Conservation (phyloP, 1,140 invertebrate genomes). For the Ceratoteleas bidentatus region DNA sequence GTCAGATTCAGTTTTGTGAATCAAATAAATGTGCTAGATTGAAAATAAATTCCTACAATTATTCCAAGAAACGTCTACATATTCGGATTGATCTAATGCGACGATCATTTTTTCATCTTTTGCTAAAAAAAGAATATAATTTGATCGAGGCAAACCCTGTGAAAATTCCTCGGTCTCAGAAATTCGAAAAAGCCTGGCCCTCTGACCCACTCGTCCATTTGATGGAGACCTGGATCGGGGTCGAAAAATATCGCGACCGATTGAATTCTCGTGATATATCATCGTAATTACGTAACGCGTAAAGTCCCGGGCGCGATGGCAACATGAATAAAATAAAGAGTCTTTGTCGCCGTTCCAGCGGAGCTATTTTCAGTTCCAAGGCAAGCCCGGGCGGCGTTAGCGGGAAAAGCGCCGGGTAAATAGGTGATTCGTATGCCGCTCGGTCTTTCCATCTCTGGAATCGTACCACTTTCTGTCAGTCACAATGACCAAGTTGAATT, state of each 20-base stretch:
- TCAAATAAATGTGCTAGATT: too few relatives aligned
- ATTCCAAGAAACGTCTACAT: too few relatives aligned
- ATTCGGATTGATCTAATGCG: too few relatives aligned
- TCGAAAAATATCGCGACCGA: conserved; percentile 9
- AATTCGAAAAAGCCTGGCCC: too few relatives aligned
- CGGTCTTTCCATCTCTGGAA: conserved; percentile 79
- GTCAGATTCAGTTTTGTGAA: too few relatives aligned
- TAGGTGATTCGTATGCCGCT: conserved; percentile 80
- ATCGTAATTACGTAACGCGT: conserved; percentile 49
- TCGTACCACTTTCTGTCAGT: conserved; percentile 79
- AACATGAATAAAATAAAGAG: conserved; percentile 66
- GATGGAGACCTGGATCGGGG: not conserved
- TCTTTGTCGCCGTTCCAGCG: conserved; percentile 55
- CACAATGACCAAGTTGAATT: conserved; percentile 78
- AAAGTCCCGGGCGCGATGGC: conserved; percentile 39
- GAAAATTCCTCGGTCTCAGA: too few relatives aligned
- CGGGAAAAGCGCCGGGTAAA: conserved; percentile 74
- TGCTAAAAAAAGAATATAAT: too few relatives aligned
- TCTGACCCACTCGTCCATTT: not conserved
- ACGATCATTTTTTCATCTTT: too few relatives aligned
- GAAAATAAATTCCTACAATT: too few relatives aligned
- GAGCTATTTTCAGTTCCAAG: conserved; percentile 59
- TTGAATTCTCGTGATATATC: conserved; percentile 45
- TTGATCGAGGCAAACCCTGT: too few relatives aligned
- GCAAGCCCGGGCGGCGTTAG: conserved; percentile 69